Conservation (phyloP, 2,113 vertebrate species). For the Haplochromis vanheusdeni region DNA sequence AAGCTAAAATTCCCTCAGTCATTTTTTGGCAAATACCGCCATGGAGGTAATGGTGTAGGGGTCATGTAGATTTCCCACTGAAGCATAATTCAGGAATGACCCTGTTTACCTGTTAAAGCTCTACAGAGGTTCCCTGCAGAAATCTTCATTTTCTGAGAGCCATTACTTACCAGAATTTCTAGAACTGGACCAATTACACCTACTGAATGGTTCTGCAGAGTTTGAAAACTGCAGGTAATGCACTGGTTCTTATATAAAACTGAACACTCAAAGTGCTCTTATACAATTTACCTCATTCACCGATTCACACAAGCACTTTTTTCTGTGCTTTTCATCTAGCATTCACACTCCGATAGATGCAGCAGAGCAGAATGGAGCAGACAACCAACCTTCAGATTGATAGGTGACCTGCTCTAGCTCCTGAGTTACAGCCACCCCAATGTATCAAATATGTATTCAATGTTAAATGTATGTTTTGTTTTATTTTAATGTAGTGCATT, state of each 20-base stretch:
- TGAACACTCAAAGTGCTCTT: neutral
- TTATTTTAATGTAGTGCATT: neutral
- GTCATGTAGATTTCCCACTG: neutral
- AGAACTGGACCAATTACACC: neutral
- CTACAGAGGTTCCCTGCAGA: neutral
- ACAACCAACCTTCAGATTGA: neutral
- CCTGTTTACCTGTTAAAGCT: neutral
- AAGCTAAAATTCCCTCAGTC: neutral
- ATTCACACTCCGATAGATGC: neutral
- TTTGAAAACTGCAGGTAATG: neutral
- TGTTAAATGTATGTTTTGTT: neutral
- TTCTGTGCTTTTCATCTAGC: neutral
- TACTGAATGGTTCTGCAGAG: neutral
- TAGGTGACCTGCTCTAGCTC: neutral
- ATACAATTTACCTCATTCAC: neutral
- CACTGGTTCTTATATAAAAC: neutral
- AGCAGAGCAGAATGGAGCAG: neutral
- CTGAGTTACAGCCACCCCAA: neutral
- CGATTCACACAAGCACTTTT: fast-evolving
- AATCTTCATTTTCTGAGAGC: neutral
- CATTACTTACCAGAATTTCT: neutral
- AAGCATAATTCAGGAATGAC: fast-evolving
- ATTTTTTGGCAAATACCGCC: neutral
- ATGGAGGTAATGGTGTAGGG: fast-evolving
- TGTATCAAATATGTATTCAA: neutral